Base-by-base conservation (phyloP, 2,888 invertebrate species). In the Linnaemya tessellans region DNA sequence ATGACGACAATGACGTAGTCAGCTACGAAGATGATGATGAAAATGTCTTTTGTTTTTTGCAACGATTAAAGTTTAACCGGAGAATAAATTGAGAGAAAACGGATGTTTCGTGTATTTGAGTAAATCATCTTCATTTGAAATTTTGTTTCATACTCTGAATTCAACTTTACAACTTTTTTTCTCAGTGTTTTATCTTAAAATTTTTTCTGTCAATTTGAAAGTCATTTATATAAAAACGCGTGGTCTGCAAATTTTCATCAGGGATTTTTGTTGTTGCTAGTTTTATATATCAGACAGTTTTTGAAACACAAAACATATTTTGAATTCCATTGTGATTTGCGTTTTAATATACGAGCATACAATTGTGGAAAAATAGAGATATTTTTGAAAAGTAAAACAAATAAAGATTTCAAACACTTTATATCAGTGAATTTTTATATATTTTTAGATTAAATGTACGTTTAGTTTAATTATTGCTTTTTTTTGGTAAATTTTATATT, bases 1-100 rank as follows among this genome's bases (percentile, higher is more conserved):
- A 79, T 82, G 81, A 82, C 79, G 73, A 85, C 64, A 82, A 79
- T 82, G 74, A 85, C 75, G 85, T 79, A 70, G 58, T 64, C 22
- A 18, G 18, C 8, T 9, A 10, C 35, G 15, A 60, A 1, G 46
- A n/a, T 64, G 62, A 56, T 56, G 56, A 73, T 46, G 0, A 49
- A 51, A 49, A n/a, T 74, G 60, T 41, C 11, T n/a, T 30, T 30
- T 30, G 30, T 30, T 30, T n/a, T 56, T 74, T 73, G 64, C 70
- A 58, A 78, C 65, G 41, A 65, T 51, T 84, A 22, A 35, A 43
- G 11, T 58, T 78, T 74, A 54, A 62, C 54, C 38, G 80, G 60
- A 64, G 30, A 30, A 30, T 30, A 30, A 30, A 30, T 30, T n/a
- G 43, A 25, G 58, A n/a, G 13, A 43, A 35, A 30, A 43, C 35